These are phyloP conservation scores for Actinopyga echinites DNA, from an alignment of 53 echinoderm and acorn worm species.

Conservation along the genomic window DNA sequence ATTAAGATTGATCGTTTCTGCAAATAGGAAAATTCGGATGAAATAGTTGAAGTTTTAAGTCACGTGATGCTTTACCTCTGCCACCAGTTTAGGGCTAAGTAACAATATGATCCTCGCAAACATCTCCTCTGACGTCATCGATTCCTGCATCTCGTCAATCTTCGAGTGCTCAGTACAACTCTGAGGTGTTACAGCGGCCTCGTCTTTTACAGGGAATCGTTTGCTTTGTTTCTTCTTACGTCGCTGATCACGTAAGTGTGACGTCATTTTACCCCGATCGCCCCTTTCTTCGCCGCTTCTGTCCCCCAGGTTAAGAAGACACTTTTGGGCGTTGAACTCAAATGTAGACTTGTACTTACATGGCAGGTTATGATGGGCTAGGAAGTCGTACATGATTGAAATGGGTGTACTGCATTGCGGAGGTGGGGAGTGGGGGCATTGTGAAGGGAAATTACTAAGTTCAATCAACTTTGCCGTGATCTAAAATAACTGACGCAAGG, in stretches of 20 bases:
- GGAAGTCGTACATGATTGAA: constrained; percentile 43
- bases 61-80: constrained; percentile 7
- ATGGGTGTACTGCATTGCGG: constrained; percentile 28
- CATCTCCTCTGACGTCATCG: constrained; percentile 36
- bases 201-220: background rate
- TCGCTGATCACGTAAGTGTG: background rate
- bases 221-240: constrained; percentile 12
- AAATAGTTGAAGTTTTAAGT: no score
- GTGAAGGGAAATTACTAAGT: no score
- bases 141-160: background rate
- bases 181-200: background rate
- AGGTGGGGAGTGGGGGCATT: background rate
- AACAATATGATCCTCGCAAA: background rate
- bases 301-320: constrained; percentile 28
- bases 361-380: constrained; percentile 37
- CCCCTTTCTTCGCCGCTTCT: background rate
- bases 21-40: no score
- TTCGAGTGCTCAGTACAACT: background rate
- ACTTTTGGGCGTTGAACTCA: constrained; percentile 15
- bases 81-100: constrained; percentile 18
- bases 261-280: background rate
- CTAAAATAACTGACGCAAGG: no score
- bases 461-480: no score
- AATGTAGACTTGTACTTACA: constrained; percentile 45
- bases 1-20: no score